Percentiles rank a stretch among this genome's conserved stretches.
Conservation (phyloP, 2,113 vertebrate genomes). For the human (Homo sapiens) region DNA sequence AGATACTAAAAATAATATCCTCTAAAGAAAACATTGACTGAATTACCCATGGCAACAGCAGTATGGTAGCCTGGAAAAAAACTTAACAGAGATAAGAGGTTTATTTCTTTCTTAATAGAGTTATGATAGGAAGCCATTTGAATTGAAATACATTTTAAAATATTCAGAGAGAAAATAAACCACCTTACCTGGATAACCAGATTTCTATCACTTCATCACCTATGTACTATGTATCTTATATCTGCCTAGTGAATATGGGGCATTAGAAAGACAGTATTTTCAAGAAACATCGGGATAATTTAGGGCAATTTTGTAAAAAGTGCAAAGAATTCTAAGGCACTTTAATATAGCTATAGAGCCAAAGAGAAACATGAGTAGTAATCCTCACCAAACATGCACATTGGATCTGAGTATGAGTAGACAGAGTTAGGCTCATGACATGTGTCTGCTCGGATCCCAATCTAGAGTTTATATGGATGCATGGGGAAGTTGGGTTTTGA, state of each 20-base stretch:
- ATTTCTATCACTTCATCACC: neutral
- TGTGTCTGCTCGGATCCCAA: neutral
- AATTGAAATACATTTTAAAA: neutral
- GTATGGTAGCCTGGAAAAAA: neutral
- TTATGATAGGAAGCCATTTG: neutral
- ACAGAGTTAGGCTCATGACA: neutral
- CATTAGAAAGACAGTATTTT: neutral
- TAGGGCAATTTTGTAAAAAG: neutral
- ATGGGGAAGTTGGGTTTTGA: neutral
- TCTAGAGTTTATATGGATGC: neutral
- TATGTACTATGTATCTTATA: neutral
- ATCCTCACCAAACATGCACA: neutral
- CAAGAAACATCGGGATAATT: neutral
- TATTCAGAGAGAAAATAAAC: neutral
- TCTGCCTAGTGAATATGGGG: neutral
- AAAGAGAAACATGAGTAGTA: neutral
- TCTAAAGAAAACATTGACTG: neutral
- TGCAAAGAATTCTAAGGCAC: neutral
- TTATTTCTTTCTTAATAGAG: neutral
- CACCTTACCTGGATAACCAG: neutral
- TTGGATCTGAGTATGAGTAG: rapidly evolving
- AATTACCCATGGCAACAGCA: neutral
- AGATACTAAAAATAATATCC: slow-evolving; percentile 25
- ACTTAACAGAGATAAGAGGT: neutral
- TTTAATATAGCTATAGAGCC: neutral